Base-by-base conservation (phyloP, 2,113 vertebrate genomes). In the Lagenorhynchus albirostris region DNA sequence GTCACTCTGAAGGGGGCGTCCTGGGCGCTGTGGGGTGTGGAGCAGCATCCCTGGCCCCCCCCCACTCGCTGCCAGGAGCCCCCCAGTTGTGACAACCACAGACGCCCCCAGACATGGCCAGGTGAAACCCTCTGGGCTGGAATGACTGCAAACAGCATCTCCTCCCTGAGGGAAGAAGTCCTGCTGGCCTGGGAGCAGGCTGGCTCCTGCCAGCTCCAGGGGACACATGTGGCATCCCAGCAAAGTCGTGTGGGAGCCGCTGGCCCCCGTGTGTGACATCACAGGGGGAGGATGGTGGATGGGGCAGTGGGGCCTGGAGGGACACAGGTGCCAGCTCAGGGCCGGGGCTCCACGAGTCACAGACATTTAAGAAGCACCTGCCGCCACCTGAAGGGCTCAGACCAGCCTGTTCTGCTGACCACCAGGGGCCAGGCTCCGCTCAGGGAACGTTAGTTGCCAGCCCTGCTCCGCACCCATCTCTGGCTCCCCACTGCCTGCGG, bases 391-490 rank as follows among this genome's bases (percentile, higher is more conserved):
- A 29, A 8, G 25, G 12, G 4, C 33, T 80, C 33, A 58, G 50
- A 23, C 21, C 53, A 38, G 77, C 53, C 77, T 2, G 14, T 12
- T 93, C 79, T 12, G 33, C 5, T 0, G 26, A 87, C 79, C 97
- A 31, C 60, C 93, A 95, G 96, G 91, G 90, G 95, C 91, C 65
- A 13, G 55, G 47, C 60, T 44, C 38, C 3, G 10, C 58, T 17
- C 36, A 44, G 76, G 17, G 8, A 82, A 13, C 1, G 2, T 6
- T 3, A 2, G 68, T 15, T 4, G 68, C 13, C 0, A 8, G 11
- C 12, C 79, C 44, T 8, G 29, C 44, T 55, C 41, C 5, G 6
- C 18, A 14, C 15, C 31, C 23, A 25, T 41, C 0, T 0, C 38
- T 1, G 58, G 38, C 58, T n/a, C 47, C 62, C 79, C 62, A 23